These are phyloP conservation scores for Leucania comma DNA, from an alignment of 2,888 invertebrate genomes.

Conservation along the genomic window DNA sequence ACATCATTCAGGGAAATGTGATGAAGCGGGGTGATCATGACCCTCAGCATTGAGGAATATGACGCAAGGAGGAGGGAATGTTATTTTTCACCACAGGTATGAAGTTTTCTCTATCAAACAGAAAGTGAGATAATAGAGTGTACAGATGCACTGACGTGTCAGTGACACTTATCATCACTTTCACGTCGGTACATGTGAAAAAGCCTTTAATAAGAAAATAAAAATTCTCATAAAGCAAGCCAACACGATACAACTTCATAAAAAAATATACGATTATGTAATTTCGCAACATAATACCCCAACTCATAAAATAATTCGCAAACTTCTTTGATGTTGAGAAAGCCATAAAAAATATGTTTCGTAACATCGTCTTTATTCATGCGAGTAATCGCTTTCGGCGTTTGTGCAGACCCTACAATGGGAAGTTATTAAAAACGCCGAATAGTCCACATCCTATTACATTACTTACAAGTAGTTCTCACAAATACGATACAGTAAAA, in stretches of 20 bases:
- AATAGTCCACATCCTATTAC: conserved; percentile 61
- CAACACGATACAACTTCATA: conserved; percentile 18
- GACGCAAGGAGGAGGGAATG: too few species aligned
- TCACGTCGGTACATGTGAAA: too few species aligned
- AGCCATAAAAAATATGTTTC: conserved; percentile 54
- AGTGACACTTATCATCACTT: not conserved
- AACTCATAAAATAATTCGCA: conserved; percentile 49
- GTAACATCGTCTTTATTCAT: conserved; percentile 55
- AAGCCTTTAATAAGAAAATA: not conserved
- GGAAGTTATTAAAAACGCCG: conserved; percentile 56
- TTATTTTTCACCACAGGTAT: too few species aligned
- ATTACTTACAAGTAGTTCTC: conserved; percentile 64
- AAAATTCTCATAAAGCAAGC: not conserved
- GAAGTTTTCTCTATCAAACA: too few species aligned
- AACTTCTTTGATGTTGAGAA: conserved; percentile 57
- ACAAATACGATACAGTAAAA: conserved; percentile 66
- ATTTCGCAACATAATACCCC: conserved; percentile 32
- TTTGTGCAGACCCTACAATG: conserved; percentile 49
- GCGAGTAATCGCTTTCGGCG: conserved; percentile 55
- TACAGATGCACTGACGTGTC: not conserved
- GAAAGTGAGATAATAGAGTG: not conserved
- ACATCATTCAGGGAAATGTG: too few species aligned
- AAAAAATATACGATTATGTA: conserved; percentile 32
- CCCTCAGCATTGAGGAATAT: too few species aligned
- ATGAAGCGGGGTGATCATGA: too few species aligned